Evolutionary conservation across 2,888 invertebrate genomes (phyloP).

Genomic region (Micoletzkya japonica): DNA sequence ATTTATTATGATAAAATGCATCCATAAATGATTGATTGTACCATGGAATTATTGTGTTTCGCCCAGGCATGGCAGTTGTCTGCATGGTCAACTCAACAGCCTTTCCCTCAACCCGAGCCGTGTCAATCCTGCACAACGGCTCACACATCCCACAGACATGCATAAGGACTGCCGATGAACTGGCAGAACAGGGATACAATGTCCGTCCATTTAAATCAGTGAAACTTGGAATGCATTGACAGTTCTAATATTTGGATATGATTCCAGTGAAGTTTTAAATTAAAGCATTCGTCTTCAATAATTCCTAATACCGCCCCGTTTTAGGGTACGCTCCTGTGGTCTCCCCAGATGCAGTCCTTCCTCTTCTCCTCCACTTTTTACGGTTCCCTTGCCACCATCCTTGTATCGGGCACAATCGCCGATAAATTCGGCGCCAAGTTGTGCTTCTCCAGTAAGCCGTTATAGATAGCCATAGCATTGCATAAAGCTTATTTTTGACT

Average conservation of each 20-base stretch:
- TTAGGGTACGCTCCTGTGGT: constrained; percentile 48
- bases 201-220: not conserved
- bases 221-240: not conserved
- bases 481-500: no score
- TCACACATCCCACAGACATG: not conserved
- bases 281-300: constrained; percentile 20
- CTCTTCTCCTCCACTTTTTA: constrained; percentile 52
- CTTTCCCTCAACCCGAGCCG: constrained; percentile 10
- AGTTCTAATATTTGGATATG: not conserved
- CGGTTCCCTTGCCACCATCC: constrained; percentile 47
- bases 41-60: not conserved
- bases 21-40: not conserved
- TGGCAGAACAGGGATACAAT: constrained; percentile 24
- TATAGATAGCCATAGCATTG: not conserved
- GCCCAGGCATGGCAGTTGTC: constrained; percentile 44
- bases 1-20: not conserved
- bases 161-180: not conserved
- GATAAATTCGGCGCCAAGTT: constrained; percentile 51
- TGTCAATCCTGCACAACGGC: not conserved
- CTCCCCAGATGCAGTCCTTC: constrained; percentile 44
- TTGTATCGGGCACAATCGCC: constrained; percentile 45
- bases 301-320: not conserved
- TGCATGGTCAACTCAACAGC: constrained; percentile 53
- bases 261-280: not conserved
- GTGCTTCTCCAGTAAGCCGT: constrained; percentile 33